Evolutionary conservation across 2,113 vertebrate genomes (phyloP), one percentile per base, ranked within the genome.

Genomic region (Chamaetylas fuelleborni): DNA sequence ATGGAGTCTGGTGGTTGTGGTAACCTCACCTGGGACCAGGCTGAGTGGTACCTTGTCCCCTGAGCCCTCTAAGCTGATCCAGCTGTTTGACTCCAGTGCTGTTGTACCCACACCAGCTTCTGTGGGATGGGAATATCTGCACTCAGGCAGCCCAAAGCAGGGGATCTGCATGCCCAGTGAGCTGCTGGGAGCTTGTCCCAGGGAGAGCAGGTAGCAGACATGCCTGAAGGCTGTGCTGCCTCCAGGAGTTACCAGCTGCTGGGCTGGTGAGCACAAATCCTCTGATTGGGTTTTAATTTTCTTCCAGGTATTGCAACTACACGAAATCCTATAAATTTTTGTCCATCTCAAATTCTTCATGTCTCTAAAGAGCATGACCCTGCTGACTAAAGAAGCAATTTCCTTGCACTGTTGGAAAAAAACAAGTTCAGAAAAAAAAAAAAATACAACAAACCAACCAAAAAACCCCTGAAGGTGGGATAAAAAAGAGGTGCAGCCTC

Each of bases 311-410:
- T 33, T 60, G 36, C 50, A 69, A 2, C 23, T 50, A 47, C 36
- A 33, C 23, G 14, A 87, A 86, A 92, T 33, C 25, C 51, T 45
- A 25, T 14, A 3, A 5, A 61, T 87, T 64, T 56, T 60, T 43
- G 5, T 36, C 45, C 19, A 31, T 84, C 61, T 53, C 22, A 66
- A 43, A 43, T 86, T 62, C 42, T 34, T 13, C 4, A 4, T 2
- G 2, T 24, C 43, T 57, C 19, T 31, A 34, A 73, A 83, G 73
- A 74, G 8, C 12, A 33, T 4, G 13, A 66, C 12, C 4, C 20
- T 15, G 13, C 11, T 38, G 13, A 25, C 20, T 33, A n/a, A 91
- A 71, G 17, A 20, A 36, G 8, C 0, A 0, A 45, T 72, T 45
- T 16, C 29, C 16, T 69, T 72, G 14, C 2, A 5, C 33, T 69